Evolutionary conservation across 2,113 vertebrate species (phyloP), one percentile per base, ranked within the genome.

Genomic region (Eulemur rufifrons): DNA sequence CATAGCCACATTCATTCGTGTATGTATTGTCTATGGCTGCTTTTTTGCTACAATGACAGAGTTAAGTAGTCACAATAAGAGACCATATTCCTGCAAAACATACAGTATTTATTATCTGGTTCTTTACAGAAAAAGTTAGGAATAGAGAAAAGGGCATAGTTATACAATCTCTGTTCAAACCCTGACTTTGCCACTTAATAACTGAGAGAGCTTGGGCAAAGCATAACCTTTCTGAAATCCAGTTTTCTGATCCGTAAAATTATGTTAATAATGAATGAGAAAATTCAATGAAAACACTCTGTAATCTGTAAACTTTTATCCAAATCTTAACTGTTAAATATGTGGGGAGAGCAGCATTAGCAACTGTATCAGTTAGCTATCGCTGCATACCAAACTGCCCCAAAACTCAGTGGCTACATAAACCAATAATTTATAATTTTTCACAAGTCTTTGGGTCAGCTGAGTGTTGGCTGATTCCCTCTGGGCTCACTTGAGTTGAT

Each of bases 391-490:
- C 27, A 94, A 94, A 59, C 47, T 63, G 68, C 8, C 15, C 32
- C 27, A 3, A 56, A 95, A 91, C 11, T 85, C 61, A 85, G 59
- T 78, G 45, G 37, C 10, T 87, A 61, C 77, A 77, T 12, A 42
- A 25, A 76, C 13, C 34, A 95, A 71, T 17, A 64, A 59, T 45
- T 56, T 59, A 59, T 80, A 91, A 47, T 85, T 96, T 89, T 94
- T 64, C 34, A 56, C 17, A 91, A 59, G 12, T 64, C 34, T 81
- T 91, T 77, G 29, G 2, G 8, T 73, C 20, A 71, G 5, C 8
- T 77, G 10, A 3, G 17, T 86, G 8, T 84, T 86, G 3, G 47
- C 29, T 68, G 42, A 91, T 64, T 63, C 68, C n/a, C 25, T 82
- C 15, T 56, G 34, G 50, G 25, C 37, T 88, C 91, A 86, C 7